These are phyloP conservation scores for Oceanodroma leucorhoa DNA, from an alignment of 2,797 vertebrate species.

Conservation along the genomic window DNA sequence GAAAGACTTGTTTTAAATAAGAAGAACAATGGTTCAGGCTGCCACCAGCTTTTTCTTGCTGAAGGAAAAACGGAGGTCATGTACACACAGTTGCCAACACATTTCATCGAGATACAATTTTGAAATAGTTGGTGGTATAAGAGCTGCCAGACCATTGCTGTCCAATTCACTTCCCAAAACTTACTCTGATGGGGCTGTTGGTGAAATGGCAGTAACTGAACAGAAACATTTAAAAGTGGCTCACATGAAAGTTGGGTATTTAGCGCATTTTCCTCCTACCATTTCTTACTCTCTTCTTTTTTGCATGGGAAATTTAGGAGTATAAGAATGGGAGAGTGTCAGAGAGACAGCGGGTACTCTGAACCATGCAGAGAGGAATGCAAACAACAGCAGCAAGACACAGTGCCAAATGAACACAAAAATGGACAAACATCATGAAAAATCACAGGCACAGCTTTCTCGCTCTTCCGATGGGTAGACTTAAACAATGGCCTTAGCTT, in stretches of 20 bases:
- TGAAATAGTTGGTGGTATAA: not conserved
- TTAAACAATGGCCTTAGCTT: not conserved
- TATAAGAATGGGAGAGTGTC: not conserved
- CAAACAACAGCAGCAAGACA: not conserved
- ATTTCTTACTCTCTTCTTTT: not conserved
- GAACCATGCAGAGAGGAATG: not conserved
- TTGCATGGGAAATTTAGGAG: not conserved
- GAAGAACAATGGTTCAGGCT: constrained; percentile 13
- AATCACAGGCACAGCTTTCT: not conserved
- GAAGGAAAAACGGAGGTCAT: not conserved
- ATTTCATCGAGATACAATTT: not conserved
- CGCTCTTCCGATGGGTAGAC: not conserved
- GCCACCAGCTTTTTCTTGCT: not conserved
- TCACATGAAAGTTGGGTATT: not conserved
- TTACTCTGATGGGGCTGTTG: not conserved
- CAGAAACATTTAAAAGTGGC: not conserved
- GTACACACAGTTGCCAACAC: not conserved
- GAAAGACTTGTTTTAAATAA: constrained; percentile 44
- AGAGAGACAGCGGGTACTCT: not conserved
- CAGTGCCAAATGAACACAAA: not conserved
- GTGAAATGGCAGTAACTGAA: not conserved
- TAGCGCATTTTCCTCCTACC: not conserved
- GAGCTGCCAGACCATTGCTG: not conserved
- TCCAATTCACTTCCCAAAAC: not conserved
- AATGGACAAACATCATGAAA: not conserved